A percentile compares a stretch with the other conserved stretches of the same genome.
Conservation (phyloP, 1,140 invertebrate species). For the Apis florea region DNA sequence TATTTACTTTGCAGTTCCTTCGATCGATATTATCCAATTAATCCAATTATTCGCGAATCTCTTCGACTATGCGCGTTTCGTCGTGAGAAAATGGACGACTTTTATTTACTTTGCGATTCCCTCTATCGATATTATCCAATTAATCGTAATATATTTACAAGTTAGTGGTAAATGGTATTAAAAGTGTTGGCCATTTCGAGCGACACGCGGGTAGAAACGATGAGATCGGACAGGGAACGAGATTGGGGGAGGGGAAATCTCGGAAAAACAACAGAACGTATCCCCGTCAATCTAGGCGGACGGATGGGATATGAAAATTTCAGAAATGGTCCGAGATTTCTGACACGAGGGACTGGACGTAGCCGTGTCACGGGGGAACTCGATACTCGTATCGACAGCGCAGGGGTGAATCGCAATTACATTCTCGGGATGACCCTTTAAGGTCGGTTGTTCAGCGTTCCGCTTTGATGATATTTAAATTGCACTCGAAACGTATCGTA, state of each 20-base stretch:
- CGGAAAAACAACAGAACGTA: constrained; percentile 16
- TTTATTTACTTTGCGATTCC: no score
- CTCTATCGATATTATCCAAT: no score
- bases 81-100: no score
- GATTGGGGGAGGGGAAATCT: background rate
- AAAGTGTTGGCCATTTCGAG: background rate
- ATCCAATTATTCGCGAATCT: no score
- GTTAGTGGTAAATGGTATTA: background rate
- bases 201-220: background rate
- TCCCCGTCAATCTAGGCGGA: constrained; percentile 3
- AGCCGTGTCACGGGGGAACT: constrained; percentile 28
- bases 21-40: no score
- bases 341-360: background rate
- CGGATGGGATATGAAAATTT: constrained; percentile 44
- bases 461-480: constrained; percentile 52
- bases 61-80: background rate
- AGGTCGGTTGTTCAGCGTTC: background rate
- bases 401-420: constrained; percentile 51
- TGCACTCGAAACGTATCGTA: constrained; percentile 28
- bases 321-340: constrained; percentile 19
- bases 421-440: constrained; percentile 51
- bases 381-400: constrained; percentile 50
- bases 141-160: background rate
- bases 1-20: no score
- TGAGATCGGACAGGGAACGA: background rate